Conservation (phyloP, 2,888 invertebrate genomes). For the Campoplex capitator region DNA sequence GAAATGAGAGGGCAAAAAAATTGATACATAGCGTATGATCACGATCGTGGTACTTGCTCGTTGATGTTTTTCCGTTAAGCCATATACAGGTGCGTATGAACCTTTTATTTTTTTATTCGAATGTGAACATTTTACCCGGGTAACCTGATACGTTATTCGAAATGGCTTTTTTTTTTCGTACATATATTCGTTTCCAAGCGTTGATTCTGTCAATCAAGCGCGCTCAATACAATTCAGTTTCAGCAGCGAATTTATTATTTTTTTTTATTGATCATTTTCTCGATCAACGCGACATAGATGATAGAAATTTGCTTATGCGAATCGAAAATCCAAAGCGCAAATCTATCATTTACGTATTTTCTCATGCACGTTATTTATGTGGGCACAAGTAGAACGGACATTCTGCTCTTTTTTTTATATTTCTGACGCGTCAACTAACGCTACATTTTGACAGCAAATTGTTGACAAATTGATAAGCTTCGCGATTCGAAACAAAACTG, state of each 20-base stretch:
- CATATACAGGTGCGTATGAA: neutral
- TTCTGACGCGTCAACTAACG: neutral
- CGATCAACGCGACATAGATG: constrained; percentile 19
- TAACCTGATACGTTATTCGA: neutral
- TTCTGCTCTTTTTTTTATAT: neutral
- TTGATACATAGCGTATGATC: neutral
- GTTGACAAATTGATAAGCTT: neutral
- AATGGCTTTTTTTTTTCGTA: constrained; percentile 1
- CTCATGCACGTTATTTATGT: neutral
- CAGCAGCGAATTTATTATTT: neutral
- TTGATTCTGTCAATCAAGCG: neutral
- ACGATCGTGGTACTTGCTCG: constrained; percentile 1
- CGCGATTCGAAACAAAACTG: neutral
- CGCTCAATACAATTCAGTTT: constrained; percentile 5
- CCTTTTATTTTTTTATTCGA: neutral
- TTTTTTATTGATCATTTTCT: neutral
- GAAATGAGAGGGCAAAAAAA: neutral
- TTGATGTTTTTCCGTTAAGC: constrained; percentile 19
- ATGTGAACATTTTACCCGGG: neutral
- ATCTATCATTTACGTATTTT: neutral
- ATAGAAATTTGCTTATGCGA: neutral
- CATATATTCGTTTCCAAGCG: neutral
- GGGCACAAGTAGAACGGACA: neutral
- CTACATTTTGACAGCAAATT: neutral
- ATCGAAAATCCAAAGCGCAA: neutral